Evolutionary conservation across 2,797 vertebrate genomes (phyloP).

Genomic region (Danionella dracula): DNA sequence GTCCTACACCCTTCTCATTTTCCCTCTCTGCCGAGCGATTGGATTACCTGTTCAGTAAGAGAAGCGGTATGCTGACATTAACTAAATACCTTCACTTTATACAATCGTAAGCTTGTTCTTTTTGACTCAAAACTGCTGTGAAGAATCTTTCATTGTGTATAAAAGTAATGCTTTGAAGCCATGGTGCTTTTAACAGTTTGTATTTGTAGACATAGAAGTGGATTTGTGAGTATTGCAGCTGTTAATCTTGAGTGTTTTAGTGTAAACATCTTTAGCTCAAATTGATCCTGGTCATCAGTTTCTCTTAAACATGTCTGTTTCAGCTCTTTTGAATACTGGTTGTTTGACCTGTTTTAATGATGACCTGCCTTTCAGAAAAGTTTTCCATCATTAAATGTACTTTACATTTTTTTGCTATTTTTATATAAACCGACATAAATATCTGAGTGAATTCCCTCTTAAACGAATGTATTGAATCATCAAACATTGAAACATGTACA

Average conservation of each 20-base stretch:
- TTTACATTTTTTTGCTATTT: too few relatives aligned
- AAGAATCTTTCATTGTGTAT: not conserved
- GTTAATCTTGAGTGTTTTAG: not conserved
- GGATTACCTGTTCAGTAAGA: conserved; percentile 65
- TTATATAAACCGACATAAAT: too few relatives aligned
- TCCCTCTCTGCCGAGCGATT: conserved; percentile 49
- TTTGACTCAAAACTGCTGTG: conserved; percentile 27
- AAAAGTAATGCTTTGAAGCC: not conserved
- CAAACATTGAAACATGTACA: too few relatives aligned
- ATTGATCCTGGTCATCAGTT: not conserved
- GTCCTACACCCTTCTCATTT: conserved; percentile 42
- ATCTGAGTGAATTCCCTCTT: too few relatives aligned
- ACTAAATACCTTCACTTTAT: not conserved
- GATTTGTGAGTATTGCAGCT: not conserved
- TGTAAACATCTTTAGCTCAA: not conserved
- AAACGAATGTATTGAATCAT: too few relatives aligned
- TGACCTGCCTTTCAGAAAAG: too few relatives aligned
- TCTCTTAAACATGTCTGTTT: too few relatives aligned
- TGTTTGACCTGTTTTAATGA: too few relatives aligned
- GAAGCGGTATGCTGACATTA: not conserved
- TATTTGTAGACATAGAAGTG: not conserved
- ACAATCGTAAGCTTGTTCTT: not conserved
- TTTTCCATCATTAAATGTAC: too few relatives aligned
- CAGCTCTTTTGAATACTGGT: too few relatives aligned
- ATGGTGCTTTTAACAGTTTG: not conserved